Conservation (phyloP, 2,113 vertebrate species). For the Synodontis membranacea region DNA sequence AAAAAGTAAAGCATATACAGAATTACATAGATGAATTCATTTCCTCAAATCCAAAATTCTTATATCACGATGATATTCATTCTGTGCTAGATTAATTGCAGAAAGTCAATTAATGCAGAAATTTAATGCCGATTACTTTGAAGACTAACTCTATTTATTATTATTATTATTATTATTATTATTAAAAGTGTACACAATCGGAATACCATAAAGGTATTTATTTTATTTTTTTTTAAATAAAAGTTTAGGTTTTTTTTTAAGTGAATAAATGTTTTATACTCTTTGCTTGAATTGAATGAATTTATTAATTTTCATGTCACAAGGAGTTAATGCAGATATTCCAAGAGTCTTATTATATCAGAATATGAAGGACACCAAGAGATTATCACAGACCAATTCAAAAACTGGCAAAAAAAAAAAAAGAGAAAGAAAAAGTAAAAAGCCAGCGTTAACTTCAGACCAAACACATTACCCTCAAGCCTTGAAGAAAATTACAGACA, state of each 20-base stretch:
- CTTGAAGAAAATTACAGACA: constrained; percentile 5
- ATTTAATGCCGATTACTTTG: too few species aligned
- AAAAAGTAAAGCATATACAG: too few species aligned
- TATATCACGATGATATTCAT: too few species aligned
- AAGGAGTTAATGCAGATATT: neutral
- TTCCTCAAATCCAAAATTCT: too few species aligned
- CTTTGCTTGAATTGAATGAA: neutral
- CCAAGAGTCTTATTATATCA: neutral
- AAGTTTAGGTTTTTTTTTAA: too few species aligned
- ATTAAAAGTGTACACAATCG: neutral
- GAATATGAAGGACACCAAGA: neutral
- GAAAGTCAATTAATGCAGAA: too few species aligned
- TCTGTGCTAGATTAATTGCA: too few species aligned
- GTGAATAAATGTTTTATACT: neutral
- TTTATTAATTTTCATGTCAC: neutral
- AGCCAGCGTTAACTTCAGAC: neutral
- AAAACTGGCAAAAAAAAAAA: constrained; percentile 12
- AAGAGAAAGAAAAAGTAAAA: neutral
- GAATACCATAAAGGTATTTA: too few species aligned
- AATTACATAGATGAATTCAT: too few species aligned
- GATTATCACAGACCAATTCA: neutral
- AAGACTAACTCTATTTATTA: too few species aligned
- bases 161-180: too few species aligned
- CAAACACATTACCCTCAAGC: neutral
- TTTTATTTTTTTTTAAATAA: neutral